Evolutionary conservation across 2,797 vertebrate genomes (phyloP).

Genomic region (Chelmon rostratus): DNA sequence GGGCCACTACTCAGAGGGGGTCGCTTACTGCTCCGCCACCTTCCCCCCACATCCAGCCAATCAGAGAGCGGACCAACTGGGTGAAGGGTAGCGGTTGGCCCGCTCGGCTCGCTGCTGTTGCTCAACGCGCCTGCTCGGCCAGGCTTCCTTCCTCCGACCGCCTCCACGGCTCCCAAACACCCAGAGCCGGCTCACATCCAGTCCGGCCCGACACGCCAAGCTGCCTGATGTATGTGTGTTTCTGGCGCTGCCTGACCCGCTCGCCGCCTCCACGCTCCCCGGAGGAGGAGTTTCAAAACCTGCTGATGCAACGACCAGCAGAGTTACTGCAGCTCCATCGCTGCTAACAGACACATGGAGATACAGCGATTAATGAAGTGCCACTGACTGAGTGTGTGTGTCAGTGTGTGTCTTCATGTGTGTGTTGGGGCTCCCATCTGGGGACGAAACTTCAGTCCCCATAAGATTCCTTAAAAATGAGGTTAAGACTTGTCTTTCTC

Average conservation of each 20-base stretch:
- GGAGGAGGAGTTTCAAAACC: constrained; percentile 55
- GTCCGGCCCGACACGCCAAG: not conserved
- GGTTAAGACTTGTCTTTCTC: no score
- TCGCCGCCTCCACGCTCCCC: constrained; percentile 18
- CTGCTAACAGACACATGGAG: not conserved
- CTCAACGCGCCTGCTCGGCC: constrained; percentile 38
- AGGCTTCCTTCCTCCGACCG: constrained; percentile 6
- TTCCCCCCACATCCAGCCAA: constrained; percentile 55
- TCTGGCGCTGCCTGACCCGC: constrained; percentile 2
- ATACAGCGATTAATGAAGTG: constrained; percentile 31
- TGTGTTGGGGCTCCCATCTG: not conserved
- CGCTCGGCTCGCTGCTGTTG: constrained; percentile 30
- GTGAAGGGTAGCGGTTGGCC: constrained; percentile 56
- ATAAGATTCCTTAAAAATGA: no score
- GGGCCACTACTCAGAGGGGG: constrained; percentile 49
- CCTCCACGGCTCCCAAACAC: not conserved
- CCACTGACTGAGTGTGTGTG: constrained; percentile 15
- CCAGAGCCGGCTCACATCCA: not conserved
- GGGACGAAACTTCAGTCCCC: no score
- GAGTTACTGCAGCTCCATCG: constrained; percentile 17
- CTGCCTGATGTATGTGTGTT: constrained; percentile 2
- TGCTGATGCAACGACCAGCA: constrained; percentile 50
- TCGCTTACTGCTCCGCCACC: constrained; percentile 18
- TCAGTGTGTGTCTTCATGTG: not conserved
- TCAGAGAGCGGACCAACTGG: constrained; percentile 56